Percentiles rank a stretch among this genome's conserved stretches.
phyloP scores from a whole-genome alignment of 1,140 invertebrate genomes.

The Streblospio benedicti region DNA sequence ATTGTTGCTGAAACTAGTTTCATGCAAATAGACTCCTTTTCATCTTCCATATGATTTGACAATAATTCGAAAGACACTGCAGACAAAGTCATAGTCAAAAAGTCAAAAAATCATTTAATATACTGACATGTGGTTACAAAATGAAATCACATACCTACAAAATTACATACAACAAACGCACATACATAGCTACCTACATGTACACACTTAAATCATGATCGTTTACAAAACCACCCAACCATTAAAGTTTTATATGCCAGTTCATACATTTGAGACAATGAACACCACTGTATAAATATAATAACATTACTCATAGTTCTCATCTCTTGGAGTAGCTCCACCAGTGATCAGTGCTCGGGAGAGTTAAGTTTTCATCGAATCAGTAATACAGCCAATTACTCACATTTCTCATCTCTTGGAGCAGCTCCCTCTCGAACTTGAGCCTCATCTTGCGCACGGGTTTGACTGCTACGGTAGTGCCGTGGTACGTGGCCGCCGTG shows the following conservation, averaged over 20 bases:
- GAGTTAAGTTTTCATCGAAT: too few relatives aligned
- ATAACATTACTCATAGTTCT: neutral
- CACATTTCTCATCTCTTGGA: constrained; percentile 12
- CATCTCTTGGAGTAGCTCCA: neutral
- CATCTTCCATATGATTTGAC: too few relatives aligned
- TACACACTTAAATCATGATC: neutral
- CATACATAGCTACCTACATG: neutral
- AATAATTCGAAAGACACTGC: too few relatives aligned
- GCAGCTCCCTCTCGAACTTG: constrained; percentile 1
- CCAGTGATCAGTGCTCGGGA: neutral
- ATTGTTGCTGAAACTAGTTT: too few relatives aligned
- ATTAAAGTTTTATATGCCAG: neutral
- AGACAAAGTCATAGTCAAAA: neutral
- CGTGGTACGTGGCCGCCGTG: constrained; percentile 7
- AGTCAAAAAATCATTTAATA: neutral
- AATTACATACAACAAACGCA: neutral
- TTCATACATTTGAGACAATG: neutral
- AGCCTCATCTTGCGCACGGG: neutral
- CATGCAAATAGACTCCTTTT: too few relatives aligned
- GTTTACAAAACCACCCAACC: neutral
- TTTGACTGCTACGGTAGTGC: constrained; percentile 5
- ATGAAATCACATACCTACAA: neutral
- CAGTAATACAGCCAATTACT: too few relatives aligned
- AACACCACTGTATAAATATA: neutral
- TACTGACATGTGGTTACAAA: neutral